Evolutionary conservation across 2,888 invertebrate species (phyloP).

Genomic region (Epinotia nisella): DNA sequence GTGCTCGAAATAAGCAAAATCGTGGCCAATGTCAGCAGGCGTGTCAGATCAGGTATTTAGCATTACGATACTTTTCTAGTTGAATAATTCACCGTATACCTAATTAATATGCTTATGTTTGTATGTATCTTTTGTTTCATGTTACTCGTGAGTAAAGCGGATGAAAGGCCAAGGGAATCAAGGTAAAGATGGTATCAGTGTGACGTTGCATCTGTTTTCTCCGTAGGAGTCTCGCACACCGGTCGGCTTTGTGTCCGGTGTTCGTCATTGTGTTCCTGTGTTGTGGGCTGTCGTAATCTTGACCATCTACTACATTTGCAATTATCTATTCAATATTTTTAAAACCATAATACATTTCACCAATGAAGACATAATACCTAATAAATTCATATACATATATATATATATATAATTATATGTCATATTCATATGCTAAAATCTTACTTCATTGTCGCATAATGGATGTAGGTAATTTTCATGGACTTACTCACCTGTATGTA

Average conservation of each 20-base stretch:
- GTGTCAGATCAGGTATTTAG: slow-evolving; percentile 94
- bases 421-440: slow-evolving; percentile 8
- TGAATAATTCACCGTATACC: slow-evolving; percentile 54
- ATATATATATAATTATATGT: too few species aligned
- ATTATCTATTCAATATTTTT: slow-evolving; percentile 20
- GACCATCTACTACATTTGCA: slow-evolving; percentile 61
- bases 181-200: slow-evolving; percentile 84
- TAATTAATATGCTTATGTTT: slow-evolving; percentile 56
- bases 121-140: slow-evolving; percentile 84
- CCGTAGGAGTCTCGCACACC: slow-evolving; percentile 72
- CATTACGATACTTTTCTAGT: slow-evolving; percentile 64
- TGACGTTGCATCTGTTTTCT: slow-evolving; percentile 83
- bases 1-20: slow-evolving; percentile 84
- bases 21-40: slow-evolving; percentile 95
- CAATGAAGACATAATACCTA: background rate
- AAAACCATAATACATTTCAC: background rate
- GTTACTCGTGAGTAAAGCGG: slow-evolving; percentile 86
- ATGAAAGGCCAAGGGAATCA: slow-evolving; percentile 95
- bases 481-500: background rate
- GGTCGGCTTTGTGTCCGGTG: slow-evolving; percentile 72
- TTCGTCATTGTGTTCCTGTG: slow-evolving; percentile 51
- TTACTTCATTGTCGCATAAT: background rate
- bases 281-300: slow-evolving; percentile 56
- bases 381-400: background rate
- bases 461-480: background rate